Evolutionary conservation across 2,888 invertebrate species (phyloP).

Genomic region (Arctia plantaginis): DNA sequence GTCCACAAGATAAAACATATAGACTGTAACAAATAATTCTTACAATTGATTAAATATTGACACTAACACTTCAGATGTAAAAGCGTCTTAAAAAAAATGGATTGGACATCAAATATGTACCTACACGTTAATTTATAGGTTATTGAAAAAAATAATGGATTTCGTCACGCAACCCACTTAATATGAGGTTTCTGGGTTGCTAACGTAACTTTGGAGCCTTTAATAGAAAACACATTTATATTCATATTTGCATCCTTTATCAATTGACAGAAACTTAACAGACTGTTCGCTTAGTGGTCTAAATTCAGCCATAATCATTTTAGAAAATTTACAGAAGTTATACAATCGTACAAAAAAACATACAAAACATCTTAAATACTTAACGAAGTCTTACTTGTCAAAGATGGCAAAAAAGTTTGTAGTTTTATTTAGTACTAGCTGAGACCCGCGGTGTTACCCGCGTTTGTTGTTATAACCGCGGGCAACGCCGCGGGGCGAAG

Average conservation of each 20-base stretch:
- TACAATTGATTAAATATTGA: not conserved
- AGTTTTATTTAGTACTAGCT: too few species aligned
- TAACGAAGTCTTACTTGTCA: too few species aligned
- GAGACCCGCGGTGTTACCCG: too few species aligned
- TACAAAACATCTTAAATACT: too few species aligned
- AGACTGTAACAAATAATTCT: not conserved
- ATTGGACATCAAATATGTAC: conserved; percentile 15
- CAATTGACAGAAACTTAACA: conserved; percentile 1
- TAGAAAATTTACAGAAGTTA: not conserved
- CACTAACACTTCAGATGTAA: conserved; percentile 5
- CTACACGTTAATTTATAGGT: conserved; percentile 19
- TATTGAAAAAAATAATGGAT: conserved; percentile 17
- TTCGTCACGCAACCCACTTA: conserved; percentile 17
- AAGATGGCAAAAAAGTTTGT: too few species aligned
- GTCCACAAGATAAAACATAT: not conserved
- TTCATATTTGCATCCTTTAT: not conserved
- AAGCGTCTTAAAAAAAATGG: not conserved
- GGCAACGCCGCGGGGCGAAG: too few species aligned
- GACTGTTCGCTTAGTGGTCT: not conserved
- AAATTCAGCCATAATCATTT: not conserved
- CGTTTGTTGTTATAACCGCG: too few species aligned
- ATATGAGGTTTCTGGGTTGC: not conserved
- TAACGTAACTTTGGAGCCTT: not conserved
- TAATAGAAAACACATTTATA: conserved; percentile 10
- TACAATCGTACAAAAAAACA: too few species aligned